These are phyloP conservation scores for Cyclura pinguis DNA, from an alignment of 2,797 vertebrate species.

Conservation along the genomic window DNA sequence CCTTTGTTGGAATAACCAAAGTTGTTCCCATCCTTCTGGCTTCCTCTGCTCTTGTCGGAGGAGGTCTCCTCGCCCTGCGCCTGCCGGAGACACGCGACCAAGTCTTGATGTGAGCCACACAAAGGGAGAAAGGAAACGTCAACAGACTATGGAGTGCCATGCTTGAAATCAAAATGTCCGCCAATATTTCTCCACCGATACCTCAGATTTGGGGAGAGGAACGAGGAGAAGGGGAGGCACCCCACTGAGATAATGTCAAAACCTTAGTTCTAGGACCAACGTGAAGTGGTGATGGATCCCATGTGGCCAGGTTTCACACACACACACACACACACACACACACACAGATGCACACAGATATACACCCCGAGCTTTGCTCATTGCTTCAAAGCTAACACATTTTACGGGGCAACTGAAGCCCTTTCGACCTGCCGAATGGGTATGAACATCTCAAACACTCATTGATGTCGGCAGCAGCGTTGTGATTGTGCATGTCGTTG, in stretches of 20 bases:
- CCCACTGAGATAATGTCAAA: conserved; percentile 29
- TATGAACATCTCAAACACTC: background rate
- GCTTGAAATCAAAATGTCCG: conserved; percentile 19
- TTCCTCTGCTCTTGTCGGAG: conserved; percentile 91
- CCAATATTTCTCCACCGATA: background rate
- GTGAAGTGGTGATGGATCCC: conserved; percentile 49
- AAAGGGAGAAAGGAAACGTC: fast-evolving
- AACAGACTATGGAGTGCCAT: conserved; percentile 28
- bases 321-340: too few species aligned
- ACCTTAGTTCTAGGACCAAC: conserved; percentile 58
- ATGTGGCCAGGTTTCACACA: background rate
- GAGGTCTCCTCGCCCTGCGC: conserved; percentile 92
- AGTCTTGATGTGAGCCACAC: conserved; percentile 88
- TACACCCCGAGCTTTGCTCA: conserved; percentile 44
- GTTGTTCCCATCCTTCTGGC: conserved; percentile 96
- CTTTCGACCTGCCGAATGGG: background rate
- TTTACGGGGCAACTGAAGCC: background rate
- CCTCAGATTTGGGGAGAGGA: conserved; percentile 35
- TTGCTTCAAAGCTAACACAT: conserved; percentile 33
- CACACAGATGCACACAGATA: too few species aligned
- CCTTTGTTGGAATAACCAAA: conserved; percentile 94
- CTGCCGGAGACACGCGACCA: conserved; percentile 96
- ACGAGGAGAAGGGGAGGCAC: conserved; percentile 28
- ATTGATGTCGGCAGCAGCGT: fast-evolving
- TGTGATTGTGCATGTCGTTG: background rate